Conservation (phyloP, 2,797 vertebrate species). For the Enteromius thamalakanensis region DNA sequence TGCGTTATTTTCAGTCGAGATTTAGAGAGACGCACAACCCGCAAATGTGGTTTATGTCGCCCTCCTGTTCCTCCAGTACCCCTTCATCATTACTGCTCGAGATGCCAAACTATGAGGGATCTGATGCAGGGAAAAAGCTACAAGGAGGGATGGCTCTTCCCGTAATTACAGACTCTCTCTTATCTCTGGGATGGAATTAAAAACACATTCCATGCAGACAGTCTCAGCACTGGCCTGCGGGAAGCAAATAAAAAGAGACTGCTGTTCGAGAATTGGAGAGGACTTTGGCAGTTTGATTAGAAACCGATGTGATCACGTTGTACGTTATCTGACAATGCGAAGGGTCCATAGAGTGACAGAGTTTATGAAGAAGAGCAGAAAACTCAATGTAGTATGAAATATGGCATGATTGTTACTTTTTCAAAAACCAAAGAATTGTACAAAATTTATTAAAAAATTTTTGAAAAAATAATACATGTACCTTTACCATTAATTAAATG, state of each 20-base stretch:
- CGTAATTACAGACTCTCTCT: conserved; percentile 84
- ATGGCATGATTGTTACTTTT: not conserved
- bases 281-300: conserved; percentile 64
- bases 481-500: not conserved
- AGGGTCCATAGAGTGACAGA: conserved; percentile 21
- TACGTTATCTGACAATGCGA: conserved; percentile 48
- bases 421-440: not conserved
- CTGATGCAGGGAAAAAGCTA: conserved; percentile 91
- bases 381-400: not conserved
- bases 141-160: conserved; percentile 86
- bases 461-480: not conserved
- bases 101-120: conserved; percentile 89
- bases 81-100: conserved; percentile 78
- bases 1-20: conserved; percentile 70
- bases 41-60: conserved; percentile 90
- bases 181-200: conserved; percentile 87
- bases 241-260: conserved; percentile 63
- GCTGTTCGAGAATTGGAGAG: conserved; percentile 62
- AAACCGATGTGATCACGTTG: conserved; percentile 62
- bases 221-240: conserved; percentile 64
- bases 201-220: conserved; percentile 83
- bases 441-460: not conserved
- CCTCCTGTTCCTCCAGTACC: conserved; percentile 65
- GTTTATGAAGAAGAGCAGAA: conserved; percentile 13
- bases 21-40: conserved; percentile 86